Evolutionary conservation across 2,888 invertebrate species (phyloP).

Genomic region (Ametastegia equiseti): DNA sequence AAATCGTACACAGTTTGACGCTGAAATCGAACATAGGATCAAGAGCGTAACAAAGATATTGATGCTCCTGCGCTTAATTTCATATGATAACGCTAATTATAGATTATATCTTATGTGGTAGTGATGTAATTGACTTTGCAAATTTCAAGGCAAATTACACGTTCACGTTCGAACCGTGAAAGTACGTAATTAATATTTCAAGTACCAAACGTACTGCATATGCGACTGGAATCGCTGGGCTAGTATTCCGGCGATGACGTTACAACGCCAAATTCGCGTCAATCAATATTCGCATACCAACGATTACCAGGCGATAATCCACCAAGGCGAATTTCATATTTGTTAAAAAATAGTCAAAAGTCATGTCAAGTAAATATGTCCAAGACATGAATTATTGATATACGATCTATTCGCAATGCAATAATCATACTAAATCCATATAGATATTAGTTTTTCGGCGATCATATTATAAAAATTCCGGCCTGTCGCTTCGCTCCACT

Average conservation of each 20-base stretch:
- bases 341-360: slow-evolving; percentile 35
- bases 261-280: not conserved
- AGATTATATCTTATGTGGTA: slow-evolving; percentile 33
- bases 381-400: not conserved
- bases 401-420: slow-evolving; percentile 5
- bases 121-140: slow-evolving; percentile 43
- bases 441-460: slow-evolving; percentile 10
- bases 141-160: slow-evolving; percentile 36
- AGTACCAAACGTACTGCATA: not conserved
- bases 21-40: not conserved
- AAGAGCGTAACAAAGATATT: not conserved
- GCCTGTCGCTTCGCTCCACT: not conserved
- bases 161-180: not conserved
- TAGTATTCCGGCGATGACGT: slow-evolving; percentile 26
- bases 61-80: slow-evolving; percentile 44
- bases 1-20: not conserved
- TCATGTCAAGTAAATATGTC: not conserved
- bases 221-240: slow-evolving; percentile 13
- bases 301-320: slow-evolving; percentile 20
- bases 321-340: slow-evolving; percentile 5
- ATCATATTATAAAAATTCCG: not conserved
- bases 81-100: slow-evolving; percentile 46
- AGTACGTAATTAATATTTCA: slow-evolving; percentile 13
- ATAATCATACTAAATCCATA: not conserved
- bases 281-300: slow-evolving; percentile 47